A percentile compares a stretch with the other conserved stretches of the same genome.
Evolutionary conservation across 2,113 vertebrate species (phyloP).

Genomic region (Pristiophorus japonicus): DNA sequence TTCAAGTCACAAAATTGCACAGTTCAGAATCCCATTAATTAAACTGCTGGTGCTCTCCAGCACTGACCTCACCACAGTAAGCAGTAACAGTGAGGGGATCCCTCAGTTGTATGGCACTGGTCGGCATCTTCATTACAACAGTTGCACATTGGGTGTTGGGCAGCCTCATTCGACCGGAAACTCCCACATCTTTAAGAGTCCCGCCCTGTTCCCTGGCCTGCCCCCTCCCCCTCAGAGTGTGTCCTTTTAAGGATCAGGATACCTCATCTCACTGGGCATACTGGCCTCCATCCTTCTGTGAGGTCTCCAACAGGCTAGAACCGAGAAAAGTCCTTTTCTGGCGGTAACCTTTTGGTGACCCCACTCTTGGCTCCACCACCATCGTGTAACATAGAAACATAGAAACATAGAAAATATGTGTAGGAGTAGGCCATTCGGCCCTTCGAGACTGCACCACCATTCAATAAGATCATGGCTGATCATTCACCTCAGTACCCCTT

Average conservation of each 20-base stretch:
- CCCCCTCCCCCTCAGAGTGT: neutral
- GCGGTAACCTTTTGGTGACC: neutral
- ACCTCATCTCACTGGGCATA: neutral
- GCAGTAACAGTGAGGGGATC: neutral
- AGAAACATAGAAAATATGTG: too few species aligned
- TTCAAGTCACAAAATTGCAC: neutral
- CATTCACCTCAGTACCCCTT: too few species aligned
- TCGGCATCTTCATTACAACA: neutral
- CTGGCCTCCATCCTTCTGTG: neutral
- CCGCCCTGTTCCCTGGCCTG: neutral
- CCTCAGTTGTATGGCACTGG: neutral
- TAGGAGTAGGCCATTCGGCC: too few species aligned
- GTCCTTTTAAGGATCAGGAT: neutral
- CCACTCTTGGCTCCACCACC: neutral
- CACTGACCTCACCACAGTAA: neutral
- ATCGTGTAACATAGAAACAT: neutral
- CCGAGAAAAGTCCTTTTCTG: neutral
- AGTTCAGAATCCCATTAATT: neutral
- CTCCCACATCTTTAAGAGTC: neutral
- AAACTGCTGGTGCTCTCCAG: neutral
- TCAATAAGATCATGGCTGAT: too few species aligned
- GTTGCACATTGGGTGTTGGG: neutral
- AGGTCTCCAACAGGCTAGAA: neutral
- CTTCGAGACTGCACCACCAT: too few species aligned
- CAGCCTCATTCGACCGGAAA: neutral